Evolutionary conservation across 2,797 vertebrate genomes (phyloP).

Genomic region (Sebastes minor): DNA sequence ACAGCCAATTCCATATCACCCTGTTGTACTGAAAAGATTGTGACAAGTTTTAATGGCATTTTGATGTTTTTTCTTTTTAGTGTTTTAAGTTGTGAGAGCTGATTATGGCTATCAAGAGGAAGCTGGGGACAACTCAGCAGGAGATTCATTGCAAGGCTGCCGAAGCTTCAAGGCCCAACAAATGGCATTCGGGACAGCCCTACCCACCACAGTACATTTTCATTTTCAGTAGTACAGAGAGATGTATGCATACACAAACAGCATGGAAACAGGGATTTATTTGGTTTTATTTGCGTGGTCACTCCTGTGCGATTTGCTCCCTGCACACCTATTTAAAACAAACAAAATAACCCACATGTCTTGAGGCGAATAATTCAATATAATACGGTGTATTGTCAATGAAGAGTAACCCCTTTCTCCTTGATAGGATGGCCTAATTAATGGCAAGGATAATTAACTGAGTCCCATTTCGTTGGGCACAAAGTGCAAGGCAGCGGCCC

Average conservation of each 20-base stretch:
- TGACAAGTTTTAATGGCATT: background rate
- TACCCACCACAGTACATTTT: background rate
- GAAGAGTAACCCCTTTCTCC: slow-evolving; percentile 67
- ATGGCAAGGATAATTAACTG: slow-evolving; percentile 76
- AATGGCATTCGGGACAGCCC: background rate
- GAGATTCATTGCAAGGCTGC: background rate
- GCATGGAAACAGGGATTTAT: background rate
- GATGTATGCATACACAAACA: background rate
- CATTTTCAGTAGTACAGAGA: background rate
- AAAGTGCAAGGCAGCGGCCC: slow-evolving; percentile 72
- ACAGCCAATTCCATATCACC: background rate
- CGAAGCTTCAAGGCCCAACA: background rate
- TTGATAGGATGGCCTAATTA: slow-evolving; percentile 78
- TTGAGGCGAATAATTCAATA: slow-evolving; percentile 46
- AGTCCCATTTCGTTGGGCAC: slow-evolving; percentile 74
- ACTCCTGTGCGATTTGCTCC: background rate
- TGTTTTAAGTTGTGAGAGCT: background rate
- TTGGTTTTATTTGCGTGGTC: slow-evolving; percentile 3
- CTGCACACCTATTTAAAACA: slow-evolving; percentile 15
- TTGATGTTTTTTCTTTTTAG: background rate
- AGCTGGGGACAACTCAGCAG: background rate
- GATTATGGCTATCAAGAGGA: background rate
- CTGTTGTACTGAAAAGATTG: background rate
- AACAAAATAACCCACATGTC: slow-evolving; percentile 24
- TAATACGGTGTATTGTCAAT: slow-evolving; percentile 48